A percentile compares a stretch with the other conserved stretches of the same genome.
phyloP scores from a whole-genome alignment of 2,797 vertebrate genomes.

The Crax fasciolata region DNA sequence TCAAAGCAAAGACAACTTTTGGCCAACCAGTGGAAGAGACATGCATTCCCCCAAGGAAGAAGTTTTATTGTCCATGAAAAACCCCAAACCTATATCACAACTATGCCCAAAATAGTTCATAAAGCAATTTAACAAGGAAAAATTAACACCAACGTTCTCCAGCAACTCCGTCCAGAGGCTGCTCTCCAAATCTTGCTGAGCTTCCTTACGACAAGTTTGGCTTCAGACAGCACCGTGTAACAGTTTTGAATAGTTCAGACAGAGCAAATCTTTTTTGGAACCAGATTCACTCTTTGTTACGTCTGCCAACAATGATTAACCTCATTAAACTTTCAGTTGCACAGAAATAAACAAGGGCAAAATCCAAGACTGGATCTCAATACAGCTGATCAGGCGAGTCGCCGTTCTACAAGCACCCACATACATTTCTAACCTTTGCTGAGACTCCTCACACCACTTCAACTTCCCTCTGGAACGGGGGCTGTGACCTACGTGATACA shows the following conservation, averaged over 20 bases:
- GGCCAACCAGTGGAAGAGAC: neutral
- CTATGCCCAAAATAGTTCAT: neutral
- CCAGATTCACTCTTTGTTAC: neutral
- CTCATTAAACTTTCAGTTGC: neutral
- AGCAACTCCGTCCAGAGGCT: neutral
- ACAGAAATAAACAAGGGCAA: slow-evolving; percentile 21
- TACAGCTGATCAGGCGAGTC: neutral
- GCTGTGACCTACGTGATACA: neutral
- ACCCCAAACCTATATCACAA: neutral
- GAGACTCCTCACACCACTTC: neutral
- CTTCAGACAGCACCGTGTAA: neutral
- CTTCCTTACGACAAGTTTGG: neutral
- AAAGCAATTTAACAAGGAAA: neutral
- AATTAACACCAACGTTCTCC: neutral
- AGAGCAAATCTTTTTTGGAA: neutral
- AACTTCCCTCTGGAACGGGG: neutral
- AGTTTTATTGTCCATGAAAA: slow-evolving; percentile 2
- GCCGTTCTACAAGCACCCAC: neutral
- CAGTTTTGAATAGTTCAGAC: neutral
- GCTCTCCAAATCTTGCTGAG: neutral
- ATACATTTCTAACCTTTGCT: neutral
- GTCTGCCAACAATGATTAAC: neutral
- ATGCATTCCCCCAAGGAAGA: slow-evolving; percentile 31
- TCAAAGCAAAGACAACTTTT: slow-evolving; percentile 7
- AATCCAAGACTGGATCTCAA: neutral